Base-by-base conservation (phyloP, 1,140 invertebrate species). In the Bursaphelenchus mucronatus region DNA sequence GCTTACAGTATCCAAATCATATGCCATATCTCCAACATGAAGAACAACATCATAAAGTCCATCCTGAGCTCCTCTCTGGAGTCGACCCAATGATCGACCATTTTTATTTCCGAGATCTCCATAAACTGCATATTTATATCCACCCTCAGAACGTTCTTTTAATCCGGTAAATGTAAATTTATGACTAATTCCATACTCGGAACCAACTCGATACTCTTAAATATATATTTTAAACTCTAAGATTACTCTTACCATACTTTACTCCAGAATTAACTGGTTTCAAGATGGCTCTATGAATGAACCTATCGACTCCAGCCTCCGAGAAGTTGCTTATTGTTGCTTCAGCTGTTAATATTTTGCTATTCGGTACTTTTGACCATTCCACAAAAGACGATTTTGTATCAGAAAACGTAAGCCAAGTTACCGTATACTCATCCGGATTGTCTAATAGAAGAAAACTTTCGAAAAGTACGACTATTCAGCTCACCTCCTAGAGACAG, bases 81-180 rank as follows among this genome's bases (percentile, higher is more conserved):
- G 71, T 45, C 80, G 64, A 1, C 82, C 77, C 1, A 86, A 63
- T 17, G 85, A 84, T 50, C 82, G 80, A 17, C 82, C 84, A 75
- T 86, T 86, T 8, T 70, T 69, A 67, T 83, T 85, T 15, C 86
- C 86, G 78, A 86, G 81, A 75, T 86, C 86, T 8, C 86, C 86
- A 74, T 80, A 86, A 21, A 86, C 68, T 5, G 83, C 84, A 63
- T 85, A 76, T 52, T 75, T 73, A 30, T 83, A 84, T 19, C 81
- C 82, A 78, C 84, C 85, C 52, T 82, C 66, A 0, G 70, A 68
- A 6, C 82, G 81, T 44, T 65, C 63, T 59, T 78, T 66, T 39
- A 78, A 72, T 8, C 82, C 70, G 10, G 61, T 76, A 69, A 85
- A 85, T 47, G 66, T 76, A 64, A 76, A 85, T 0, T 84, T 57